These are phyloP conservation scores for Apoda limacodes DNA, from an alignment of 2,888 invertebrate genomes.

Conservation along the genomic window DNA sequence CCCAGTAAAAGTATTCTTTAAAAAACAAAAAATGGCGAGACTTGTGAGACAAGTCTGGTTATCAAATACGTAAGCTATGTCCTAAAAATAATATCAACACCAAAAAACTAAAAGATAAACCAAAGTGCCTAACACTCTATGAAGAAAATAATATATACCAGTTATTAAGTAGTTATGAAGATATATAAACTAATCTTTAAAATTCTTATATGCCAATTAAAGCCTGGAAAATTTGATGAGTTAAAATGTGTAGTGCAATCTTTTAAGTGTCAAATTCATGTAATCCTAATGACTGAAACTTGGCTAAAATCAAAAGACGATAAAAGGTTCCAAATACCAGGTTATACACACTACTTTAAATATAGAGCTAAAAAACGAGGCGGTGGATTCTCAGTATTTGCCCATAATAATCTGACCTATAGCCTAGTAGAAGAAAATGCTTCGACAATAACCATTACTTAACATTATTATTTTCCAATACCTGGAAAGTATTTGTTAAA, in stretches of 20 bases:
- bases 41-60: conserved; percentile 19
- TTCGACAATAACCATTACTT: too few relatives aligned
- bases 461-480: too few relatives aligned
- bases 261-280: conserved; percentile 7
- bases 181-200: conserved; percentile 14
- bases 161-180: conserved; percentile 17
- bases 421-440: too few relatives aligned
- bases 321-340: conserved; percentile 9
- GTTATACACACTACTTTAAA: conserved; percentile 8
- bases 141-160: conserved; percentile 6
- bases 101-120: conserved; percentile 8
- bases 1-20: conserved; percentile 19
- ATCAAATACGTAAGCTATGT: conserved; percentile 24
- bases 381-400: conserved; percentile 2
- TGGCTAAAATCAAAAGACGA: conserved; percentile 19
- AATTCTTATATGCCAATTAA: conserved; percentile 22
- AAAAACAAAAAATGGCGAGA: conserved; percentile 6
- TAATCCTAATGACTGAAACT: conserved; percentile 19
- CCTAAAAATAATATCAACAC: conserved; percentile 16
- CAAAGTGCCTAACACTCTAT: conserved; percentile 1
- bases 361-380: conserved; percentile 3
- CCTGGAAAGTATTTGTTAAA: too few relatives aligned
- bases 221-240: conserved; percentile 20
- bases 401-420: conserved; percentile 2
- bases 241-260: conserved; percentile 16